A percentile compares a stretch with the other conserved stretches of the same genome.
phyloP scores from a whole-genome alignment of 2,113 vertebrate genomes.

The Plecotus auritus region DNA sequence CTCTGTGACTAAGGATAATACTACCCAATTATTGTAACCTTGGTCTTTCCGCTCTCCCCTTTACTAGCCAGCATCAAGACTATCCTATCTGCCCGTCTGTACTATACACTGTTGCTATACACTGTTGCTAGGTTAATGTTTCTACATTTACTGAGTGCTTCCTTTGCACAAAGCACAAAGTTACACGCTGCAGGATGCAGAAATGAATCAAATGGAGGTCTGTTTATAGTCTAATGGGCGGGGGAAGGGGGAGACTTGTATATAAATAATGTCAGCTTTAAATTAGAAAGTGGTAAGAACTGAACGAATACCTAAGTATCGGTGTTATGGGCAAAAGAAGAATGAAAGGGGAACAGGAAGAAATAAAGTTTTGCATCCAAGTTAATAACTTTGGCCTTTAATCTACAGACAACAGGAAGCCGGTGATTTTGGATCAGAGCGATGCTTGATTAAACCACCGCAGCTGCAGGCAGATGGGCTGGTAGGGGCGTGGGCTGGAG shows the following conservation, averaged over 20 bases:
- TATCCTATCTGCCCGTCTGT: not conserved
- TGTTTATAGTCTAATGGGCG: not conserved
- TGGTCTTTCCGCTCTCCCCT: not conserved
- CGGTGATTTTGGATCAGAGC: not conserved
- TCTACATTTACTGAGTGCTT: not conserved
- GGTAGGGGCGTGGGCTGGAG: not conserved
- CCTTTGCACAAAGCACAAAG: not conserved
- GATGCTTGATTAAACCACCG: not conserved
- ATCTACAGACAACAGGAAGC: not conserved
- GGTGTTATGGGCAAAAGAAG: too few relatives aligned
- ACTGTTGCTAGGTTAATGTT: not conserved
- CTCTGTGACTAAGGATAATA: not conserved
- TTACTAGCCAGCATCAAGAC: not conserved
- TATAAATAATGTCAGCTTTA: not conserved
- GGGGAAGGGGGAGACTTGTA: not conserved
- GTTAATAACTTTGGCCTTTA: not conserved
- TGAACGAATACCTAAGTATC: not conserved
- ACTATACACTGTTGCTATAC: not conserved
- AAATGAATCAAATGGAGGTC: not conserved
- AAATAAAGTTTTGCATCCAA: not conserved
- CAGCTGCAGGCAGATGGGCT: not conserved
- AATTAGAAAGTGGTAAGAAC: not conserved
- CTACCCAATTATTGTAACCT: not conserved
- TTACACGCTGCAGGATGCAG: not conserved
- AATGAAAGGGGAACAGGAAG: not conserved